Evolutionary conservation across 2,113 vertebrate genomes (phyloP).

Genomic region (Paracyprichromis sp.): DNA sequence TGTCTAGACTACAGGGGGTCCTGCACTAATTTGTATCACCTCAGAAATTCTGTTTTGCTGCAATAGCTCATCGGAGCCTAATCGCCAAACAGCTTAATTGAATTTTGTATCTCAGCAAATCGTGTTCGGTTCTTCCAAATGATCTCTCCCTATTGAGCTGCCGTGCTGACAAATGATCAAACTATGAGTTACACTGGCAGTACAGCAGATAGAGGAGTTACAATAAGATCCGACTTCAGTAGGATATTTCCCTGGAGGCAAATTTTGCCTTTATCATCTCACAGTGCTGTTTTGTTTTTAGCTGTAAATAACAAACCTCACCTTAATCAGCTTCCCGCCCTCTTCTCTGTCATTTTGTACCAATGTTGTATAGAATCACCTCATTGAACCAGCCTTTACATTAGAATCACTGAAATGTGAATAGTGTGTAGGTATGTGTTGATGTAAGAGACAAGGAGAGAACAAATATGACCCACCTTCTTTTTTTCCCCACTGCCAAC

Average conservation of each 20-base stretch:
- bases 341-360: not conserved
- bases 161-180: not conserved
- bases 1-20: not conserved
- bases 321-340: not conserved
- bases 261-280: not conserved
- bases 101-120: not conserved
- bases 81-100: not conserved
- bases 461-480: slow-evolving; percentile 26
- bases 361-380: not conserved
- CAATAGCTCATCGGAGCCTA: not conserved
- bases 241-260: not conserved
- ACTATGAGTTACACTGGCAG: not conserved
- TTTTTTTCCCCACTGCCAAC: not conserved
- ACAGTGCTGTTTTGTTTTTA: not conserved
- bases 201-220: not conserved
- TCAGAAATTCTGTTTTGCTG: not conserved
- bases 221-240: not conserved
- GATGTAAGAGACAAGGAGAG: not conserved
- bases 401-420: not conserved
- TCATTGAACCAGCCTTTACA: not conserved
- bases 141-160: not conserved
- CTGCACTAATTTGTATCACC: not conserved
- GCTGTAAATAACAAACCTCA: not conserved
- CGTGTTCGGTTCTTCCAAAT: not conserved
- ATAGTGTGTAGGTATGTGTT: not conserved